phyloP scores from a whole-genome alignment of 2,113 vertebrate species.

The human (Homo sapiens) region GRCh38 chr5:50796501-50797000 shows the following conservation, averaged over 20 bases:
- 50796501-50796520: not conserved
- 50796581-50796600: not conserved
- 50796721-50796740: not conserved
- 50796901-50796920: not conserved
- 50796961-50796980: conserved; percentile 80
- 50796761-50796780: not conserved
- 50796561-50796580: not conserved
- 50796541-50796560: not conserved
- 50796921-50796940: not conserved
- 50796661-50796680: not conserved
- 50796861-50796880: not conserved
- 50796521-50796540: not conserved
- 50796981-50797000: conserved; percentile 92
- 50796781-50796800: not conserved
- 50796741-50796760: not conserved
- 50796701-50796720: not conserved
- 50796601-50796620: not conserved
- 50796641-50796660: not conserved
- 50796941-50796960: conserved; percentile 11
- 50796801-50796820: not conserved
- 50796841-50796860: not conserved
- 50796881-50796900: not conserved
- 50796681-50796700: not conserved
- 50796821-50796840: not conserved
- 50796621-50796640: not conserved